Conservation (phyloP, 2,113 vertebrate genomes). For the Mastomys natalensis region DNA sequence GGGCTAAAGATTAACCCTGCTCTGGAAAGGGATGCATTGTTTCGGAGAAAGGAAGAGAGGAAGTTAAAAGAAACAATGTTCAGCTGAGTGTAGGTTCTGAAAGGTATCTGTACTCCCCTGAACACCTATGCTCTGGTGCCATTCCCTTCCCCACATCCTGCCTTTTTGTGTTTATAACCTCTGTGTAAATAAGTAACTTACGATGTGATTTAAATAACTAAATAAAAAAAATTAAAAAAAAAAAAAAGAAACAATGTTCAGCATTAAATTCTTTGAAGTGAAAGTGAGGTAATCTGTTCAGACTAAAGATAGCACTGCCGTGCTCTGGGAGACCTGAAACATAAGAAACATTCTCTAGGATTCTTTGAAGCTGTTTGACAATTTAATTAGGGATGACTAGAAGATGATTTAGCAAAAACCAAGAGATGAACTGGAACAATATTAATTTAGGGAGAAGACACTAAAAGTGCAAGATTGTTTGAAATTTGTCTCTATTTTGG, state of each 20-base stretch:
- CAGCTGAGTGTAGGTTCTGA: too few species aligned
- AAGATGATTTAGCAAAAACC: constrained; percentile 48
- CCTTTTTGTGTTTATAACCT: too few species aligned
- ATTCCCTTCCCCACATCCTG: too few species aligned
- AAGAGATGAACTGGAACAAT: constrained; percentile 26
- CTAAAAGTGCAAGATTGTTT: neutral
- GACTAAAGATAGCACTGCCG: neutral
- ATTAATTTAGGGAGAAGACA: constrained; percentile 17
- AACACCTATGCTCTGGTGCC: too few species aligned
- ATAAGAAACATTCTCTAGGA: neutral
- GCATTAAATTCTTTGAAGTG: constrained; percentile 30
- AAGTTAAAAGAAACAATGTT: neutral
- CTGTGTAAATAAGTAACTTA: too few species aligned
- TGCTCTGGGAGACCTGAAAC: constrained; percentile 17
- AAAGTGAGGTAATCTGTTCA: constrained; percentile 59
- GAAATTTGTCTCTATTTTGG: neutral
- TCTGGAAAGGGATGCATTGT: constrained; percentile 1
- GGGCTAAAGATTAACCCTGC: constrained; percentile 10
- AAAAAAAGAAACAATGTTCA: too few species aligned
- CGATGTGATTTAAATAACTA: too few species aligned
- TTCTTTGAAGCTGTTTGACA: constrained; percentile 18
- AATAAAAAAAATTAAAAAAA: too few species aligned
- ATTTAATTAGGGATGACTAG: constrained; percentile 25
- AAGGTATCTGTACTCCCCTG: too few species aligned
- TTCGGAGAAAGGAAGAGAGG: constrained; percentile 21